Conservation (phyloP, 2,113 vertebrate genomes). For the Pachycephala philippinensis region DNA sequence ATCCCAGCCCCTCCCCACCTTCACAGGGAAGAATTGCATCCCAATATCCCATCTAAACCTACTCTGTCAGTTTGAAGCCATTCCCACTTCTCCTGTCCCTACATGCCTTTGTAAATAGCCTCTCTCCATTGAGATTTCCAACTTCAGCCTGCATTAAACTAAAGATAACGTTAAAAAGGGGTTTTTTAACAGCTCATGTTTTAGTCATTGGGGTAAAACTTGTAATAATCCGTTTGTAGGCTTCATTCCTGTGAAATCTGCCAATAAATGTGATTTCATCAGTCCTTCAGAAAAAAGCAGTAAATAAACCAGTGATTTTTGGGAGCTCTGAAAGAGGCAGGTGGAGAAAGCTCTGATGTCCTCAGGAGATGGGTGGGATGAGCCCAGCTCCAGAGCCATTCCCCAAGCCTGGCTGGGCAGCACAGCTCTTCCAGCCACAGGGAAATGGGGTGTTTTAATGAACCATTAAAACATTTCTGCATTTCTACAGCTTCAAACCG, state of each 20-base stretch:
- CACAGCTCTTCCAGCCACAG: background rate
- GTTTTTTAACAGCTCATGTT: background rate
- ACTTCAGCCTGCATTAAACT: background rate
- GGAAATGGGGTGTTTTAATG: background rate
- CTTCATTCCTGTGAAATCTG: background rate
- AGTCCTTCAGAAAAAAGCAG: background rate
- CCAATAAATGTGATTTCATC: background rate
- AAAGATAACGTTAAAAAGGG: background rate
- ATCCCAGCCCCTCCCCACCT: background rate
- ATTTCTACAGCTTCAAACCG: background rate
- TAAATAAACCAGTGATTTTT: background rate
- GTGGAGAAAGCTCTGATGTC: background rate
- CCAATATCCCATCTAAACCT: background rate
- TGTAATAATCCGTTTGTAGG: background rate
- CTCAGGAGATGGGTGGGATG: background rate
- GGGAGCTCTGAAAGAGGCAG: background rate
- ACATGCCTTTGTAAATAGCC: background rate
- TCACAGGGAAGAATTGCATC: fast-evolving
- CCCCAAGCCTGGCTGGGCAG: background rate
- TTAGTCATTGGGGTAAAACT: background rate
- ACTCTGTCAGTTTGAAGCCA: background rate
- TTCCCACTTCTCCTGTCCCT: background rate
- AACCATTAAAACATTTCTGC: too few species aligned
- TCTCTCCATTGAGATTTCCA: background rate
- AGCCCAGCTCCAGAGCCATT: background rate